Evolutionary conservation across 2,113 vertebrate species (phyloP).

Genomic region (Himantopus leucocephalus): DNA sequence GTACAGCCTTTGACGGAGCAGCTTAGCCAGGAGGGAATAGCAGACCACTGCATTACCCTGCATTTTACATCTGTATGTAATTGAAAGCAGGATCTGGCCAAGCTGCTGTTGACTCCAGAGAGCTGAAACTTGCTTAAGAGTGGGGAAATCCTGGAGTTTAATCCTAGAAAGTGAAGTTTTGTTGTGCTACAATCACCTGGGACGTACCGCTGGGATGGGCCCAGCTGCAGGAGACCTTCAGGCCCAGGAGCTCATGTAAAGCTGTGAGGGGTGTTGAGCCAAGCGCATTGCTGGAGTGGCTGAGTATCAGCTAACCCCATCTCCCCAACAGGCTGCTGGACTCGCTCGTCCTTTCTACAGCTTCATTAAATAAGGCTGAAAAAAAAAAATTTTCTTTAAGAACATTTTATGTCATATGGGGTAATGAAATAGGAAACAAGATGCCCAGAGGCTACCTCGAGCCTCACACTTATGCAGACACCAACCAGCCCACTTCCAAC

Average conservation of each 20-base stretch:
- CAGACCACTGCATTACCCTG: neutral
- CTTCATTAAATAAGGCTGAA: neutral
- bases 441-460: neutral
- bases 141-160: slow-evolving; percentile 37
- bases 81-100: slow-evolving; percentile 31
- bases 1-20: neutral
- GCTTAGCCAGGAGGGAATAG: neutral
- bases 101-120: slow-evolving; percentile 9
- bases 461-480: neutral
- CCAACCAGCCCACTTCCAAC: neutral
- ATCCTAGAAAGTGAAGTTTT: slow-evolving; percentile 56
- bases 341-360: neutral
- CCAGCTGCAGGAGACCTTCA: slow-evolving; percentile 39
- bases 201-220: neutral
- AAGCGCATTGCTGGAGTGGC: neutral
- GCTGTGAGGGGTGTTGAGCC: neutral
- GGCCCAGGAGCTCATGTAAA: neutral
- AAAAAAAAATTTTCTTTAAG: neutral
- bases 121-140: slow-evolving; percentile 26
- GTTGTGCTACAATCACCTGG: neutral
- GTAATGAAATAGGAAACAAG: neutral
- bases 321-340: neutral
- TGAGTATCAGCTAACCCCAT: neutral
- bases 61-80: slow-evolving; percentile 30
- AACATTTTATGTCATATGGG: neutral